Conservation (phyloP, 2,797 vertebrate genomes). For the Limosa lapponica region DNA sequence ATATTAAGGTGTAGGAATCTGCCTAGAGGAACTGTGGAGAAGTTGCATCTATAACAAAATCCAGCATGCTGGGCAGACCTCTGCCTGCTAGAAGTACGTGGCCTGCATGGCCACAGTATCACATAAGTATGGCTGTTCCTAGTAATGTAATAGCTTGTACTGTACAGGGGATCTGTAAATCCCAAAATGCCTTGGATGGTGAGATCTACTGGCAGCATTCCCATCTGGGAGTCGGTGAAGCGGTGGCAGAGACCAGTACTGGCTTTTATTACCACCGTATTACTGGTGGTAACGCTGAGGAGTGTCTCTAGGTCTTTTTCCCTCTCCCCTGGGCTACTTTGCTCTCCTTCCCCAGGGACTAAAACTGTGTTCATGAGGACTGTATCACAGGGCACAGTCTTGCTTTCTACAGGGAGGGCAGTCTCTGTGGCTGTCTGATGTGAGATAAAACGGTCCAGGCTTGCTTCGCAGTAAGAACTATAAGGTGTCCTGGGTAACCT, state of each 20-base stretch:
- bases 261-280: too few relatives aligned
- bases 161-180: background rate
- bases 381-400: background rate
- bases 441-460: background rate
- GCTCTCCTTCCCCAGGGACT: background rate
- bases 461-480: background rate
- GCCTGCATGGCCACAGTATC: background rate
- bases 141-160: background rate
- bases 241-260: background rate
- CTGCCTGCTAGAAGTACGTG: background rate
- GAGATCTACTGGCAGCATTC: background rate
- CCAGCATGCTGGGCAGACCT: background rate
- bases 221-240: background rate
- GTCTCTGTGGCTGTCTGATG: background rate
- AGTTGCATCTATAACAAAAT: background rate
- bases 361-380: background rate
- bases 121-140: background rate
- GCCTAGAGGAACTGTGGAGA: background rate
- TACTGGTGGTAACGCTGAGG: background rate
- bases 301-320: fast-evolving
- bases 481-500: background rate
- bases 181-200: background rate
- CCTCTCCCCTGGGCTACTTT: background rate
- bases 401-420: background rate
- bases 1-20: background rate